A percentile compares a stretch with the other conserved stretches of the same genome.
These are phyloP conservation scores for Actinemys pallida DNA, from an alignment of 2,113 vertebrate genomes.

Conservation along the genomic window DNA sequence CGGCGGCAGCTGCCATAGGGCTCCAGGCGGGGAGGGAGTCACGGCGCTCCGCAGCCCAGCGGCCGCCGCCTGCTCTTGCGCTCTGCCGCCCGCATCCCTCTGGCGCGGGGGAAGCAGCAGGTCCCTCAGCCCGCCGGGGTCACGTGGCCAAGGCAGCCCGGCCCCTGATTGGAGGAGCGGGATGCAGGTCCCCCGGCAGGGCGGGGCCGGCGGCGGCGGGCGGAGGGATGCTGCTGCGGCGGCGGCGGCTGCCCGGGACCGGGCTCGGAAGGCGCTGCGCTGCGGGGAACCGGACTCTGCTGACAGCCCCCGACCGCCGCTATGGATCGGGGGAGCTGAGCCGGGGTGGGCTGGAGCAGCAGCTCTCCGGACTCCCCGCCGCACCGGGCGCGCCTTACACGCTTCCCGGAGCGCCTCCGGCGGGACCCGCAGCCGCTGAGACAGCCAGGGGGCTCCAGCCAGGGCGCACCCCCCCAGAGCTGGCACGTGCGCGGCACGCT, in stretches of 20 bases:
- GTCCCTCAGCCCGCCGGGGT: slow-evolving; percentile 5
- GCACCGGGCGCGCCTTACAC: background rate
- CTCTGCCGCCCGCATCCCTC: slow-evolving; percentile 40
- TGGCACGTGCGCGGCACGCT: background rate
- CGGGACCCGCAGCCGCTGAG: background rate
- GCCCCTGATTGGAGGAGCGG: slow-evolving; percentile 51
- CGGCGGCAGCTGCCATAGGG: slow-evolving; percentile 10
- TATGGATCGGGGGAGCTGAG: background rate
- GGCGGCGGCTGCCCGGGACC: background rate
- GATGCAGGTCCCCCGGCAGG: slow-evolving; percentile 34
- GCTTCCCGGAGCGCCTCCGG: background rate
- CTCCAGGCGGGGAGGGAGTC: background rate
- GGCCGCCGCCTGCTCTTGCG: slow-evolving; percentile 13
- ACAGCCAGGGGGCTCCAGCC: background rate
- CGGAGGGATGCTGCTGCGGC: background rate
- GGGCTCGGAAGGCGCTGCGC: background rate
- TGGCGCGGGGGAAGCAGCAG: slow-evolving; percentile 40
- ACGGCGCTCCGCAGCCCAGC: background rate
- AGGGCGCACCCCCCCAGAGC: slow-evolving; percentile 33
- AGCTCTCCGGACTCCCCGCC: slow-evolving; percentile 55
- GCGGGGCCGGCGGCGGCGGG: background rate
- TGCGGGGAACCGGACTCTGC: background rate
- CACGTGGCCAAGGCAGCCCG: slow-evolving; percentile 1
- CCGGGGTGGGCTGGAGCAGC: background rate
- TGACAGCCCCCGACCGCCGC: background rate